phyloP scores from a whole-genome alignment of 1,140 invertebrate species.

The Mizuhopecten yessoensis region DNA sequence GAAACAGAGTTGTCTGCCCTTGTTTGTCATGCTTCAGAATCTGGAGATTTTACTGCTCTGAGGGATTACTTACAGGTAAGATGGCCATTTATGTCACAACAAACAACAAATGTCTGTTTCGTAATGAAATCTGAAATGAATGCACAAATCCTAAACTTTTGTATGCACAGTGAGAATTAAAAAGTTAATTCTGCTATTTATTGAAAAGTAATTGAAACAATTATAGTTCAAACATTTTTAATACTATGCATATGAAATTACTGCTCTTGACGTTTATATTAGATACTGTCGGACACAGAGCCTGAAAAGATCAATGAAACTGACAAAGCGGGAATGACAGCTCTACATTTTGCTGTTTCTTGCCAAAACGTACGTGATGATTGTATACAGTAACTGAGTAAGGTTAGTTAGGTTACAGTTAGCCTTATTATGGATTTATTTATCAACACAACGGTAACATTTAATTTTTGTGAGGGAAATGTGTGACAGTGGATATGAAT shows the following conservation, averaged over 20 bases:
- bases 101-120: not conserved
- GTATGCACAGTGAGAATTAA: no score
- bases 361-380: conserved; percentile 62
- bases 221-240: no score
- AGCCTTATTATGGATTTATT: no score
- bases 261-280: conserved; percentile 40
- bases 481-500: no score
- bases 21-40: conserved; percentile 59
- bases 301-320: conserved; percentile 59
- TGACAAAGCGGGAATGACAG: conserved; percentile 68
- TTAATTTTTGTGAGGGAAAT: no score
- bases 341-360: conserved; percentile 70
- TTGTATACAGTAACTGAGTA: not conserved
- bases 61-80: conserved; percentile 66
- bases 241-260: no score
- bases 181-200: no score
- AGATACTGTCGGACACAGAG: conserved; percentile 59
- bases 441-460: no score
- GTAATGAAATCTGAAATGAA: not conserved
- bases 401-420: no score
- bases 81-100: no score
- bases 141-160: no score
- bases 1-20: conserved; percentile 65
- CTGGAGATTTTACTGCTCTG: conserved; percentile 56
- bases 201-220: no score